Evolutionary conservation across 2,113 vertebrate genomes (phyloP), one percentile per base, ranked within the genome.

Genomic region (Typhlomys cinereus): DNA sequence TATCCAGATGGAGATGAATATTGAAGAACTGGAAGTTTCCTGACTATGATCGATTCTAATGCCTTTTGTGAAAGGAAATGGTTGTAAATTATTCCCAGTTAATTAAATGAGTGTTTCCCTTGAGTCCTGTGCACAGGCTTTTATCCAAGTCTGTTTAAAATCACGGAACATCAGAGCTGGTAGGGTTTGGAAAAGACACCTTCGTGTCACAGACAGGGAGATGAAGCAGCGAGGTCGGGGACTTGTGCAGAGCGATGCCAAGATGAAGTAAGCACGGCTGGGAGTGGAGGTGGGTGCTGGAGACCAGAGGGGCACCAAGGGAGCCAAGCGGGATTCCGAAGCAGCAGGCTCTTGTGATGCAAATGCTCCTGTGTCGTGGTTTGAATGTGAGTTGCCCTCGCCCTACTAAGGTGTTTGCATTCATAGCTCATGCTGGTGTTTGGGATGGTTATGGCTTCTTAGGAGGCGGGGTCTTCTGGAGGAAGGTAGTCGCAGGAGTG

Each of bases 101-200:
- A 96, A 97, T 96, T 96, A 96, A 97, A 96, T 96, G 96, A 96
- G 54, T 85, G 61, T 93, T 93, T 96, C 96, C 78, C 17, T 84
- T 54, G 92, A 94, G 94, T 80, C 80, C 44, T 73, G 27, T 59
- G 12, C 75, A n/a, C 44, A 59, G 84, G 87, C 52, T 93, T 94
- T 92, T 90, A 83, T 80, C 66, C 46, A 90, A 85, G 92, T 57
- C 87, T 96, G 80, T 89, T 96, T 85, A 96, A 84, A 96, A 91
- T 96, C 96, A 88, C 69, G n/a, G 64, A 46, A 11, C 59, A 79
- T 93, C 50, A 89, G 31, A 70, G 71, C 59, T 79, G 57, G 74
- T 81, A 62, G 46, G 64, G 31, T 78, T 73, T 92, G 85, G 50
- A 74, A 48, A 90, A 54, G 85, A 2, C 41, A 36, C 52, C 74